Evolutionary conservation across 2,113 vertebrate genomes (phyloP).

Genomic region (Electrona antarctica): DNA sequence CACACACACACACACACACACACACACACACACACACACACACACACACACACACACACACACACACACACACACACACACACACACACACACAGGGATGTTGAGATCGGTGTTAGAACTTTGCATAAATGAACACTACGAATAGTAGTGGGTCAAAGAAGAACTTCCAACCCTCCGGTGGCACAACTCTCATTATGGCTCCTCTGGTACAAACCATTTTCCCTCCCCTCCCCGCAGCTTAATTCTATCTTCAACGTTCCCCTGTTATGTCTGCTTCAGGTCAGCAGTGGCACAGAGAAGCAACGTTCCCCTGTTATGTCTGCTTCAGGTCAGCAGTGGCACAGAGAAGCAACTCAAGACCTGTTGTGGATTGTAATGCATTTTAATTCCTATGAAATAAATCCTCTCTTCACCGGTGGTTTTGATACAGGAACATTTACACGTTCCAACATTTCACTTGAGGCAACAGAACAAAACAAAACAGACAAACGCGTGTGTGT

Average conservation of each 20-base stretch:
- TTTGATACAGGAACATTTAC: conserved; percentile 46
- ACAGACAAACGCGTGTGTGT: conserved; percentile 11
- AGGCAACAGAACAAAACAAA: conserved; percentile 28
- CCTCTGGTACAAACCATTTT: too few species aligned
- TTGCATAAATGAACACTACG: too few species aligned
- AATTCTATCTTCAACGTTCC: too few species aligned
- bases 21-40: neutral
- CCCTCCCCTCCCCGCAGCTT: too few species aligned
- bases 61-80: neutral
- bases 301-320: neutral
- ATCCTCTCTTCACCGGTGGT: conserved; percentile 38
- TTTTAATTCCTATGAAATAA: conserved; percentile 66
- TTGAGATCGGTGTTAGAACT: too few species aligned
- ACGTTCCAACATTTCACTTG: conserved; percentile 34
- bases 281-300: conserved; percentile 30
- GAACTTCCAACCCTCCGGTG: too few species aligned
- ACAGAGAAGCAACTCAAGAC: conserved; percentile 43
- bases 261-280: too few species aligned
- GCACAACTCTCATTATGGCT: too few species aligned
- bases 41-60: neutral
- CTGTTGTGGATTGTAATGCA: conserved; percentile 60
- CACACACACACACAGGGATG: neutral
- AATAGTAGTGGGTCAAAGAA: too few species aligned
- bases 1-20: neutral
- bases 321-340: neutral